Conservation (phyloP, 2,888 invertebrate species). For the Bhutanitis thaidina region DNA sequence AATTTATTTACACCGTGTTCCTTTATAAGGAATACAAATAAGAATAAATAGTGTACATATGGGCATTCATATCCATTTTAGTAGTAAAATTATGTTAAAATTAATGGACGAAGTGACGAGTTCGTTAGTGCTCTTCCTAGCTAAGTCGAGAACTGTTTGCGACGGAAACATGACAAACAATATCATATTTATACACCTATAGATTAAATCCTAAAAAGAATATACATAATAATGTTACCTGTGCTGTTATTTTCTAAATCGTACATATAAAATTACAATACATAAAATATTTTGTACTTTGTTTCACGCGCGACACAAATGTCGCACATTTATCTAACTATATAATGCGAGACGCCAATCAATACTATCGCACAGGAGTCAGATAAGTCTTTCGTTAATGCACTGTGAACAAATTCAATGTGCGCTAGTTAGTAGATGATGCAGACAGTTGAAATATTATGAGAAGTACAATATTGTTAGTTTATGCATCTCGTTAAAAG, state of each 20-base stretch:
- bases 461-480: conserved; percentile 78
- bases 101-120: conserved; percentile 79
- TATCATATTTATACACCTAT: conserved; percentile 56
- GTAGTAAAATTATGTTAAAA: conserved; percentile 76
- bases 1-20: conserved; percentile 68
- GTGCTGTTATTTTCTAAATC: conserved; percentile 70
- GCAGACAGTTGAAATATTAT: conserved; percentile 42
- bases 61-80: conserved; percentile 55
- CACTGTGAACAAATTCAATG: conserved; percentile 18
- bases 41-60: conserved; percentile 65
- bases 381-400: conserved; percentile 6
- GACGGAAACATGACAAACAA: conserved; percentile 77
- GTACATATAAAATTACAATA: conserved; percentile 76
- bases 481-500: conserved; percentile 32
- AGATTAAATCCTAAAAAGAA: conserved; percentile 69
- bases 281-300: conserved; percentile 80
- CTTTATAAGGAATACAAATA: conserved; percentile 68
- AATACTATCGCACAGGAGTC: conserved; percentile 19
- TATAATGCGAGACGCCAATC: conserved; percentile 47
- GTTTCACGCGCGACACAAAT: conserved; percentile 64
- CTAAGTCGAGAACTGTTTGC: conserved; percentile 73
- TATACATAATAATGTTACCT: conserved; percentile 64
- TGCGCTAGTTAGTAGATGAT: conserved; percentile 23
- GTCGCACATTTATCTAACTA: conserved; percentile 67
- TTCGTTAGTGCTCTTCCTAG: conserved; percentile 77